Base-by-base conservation (phyloP, 2,797 vertebrate genomes). In the Dendrocincla tyrannina region DNA sequence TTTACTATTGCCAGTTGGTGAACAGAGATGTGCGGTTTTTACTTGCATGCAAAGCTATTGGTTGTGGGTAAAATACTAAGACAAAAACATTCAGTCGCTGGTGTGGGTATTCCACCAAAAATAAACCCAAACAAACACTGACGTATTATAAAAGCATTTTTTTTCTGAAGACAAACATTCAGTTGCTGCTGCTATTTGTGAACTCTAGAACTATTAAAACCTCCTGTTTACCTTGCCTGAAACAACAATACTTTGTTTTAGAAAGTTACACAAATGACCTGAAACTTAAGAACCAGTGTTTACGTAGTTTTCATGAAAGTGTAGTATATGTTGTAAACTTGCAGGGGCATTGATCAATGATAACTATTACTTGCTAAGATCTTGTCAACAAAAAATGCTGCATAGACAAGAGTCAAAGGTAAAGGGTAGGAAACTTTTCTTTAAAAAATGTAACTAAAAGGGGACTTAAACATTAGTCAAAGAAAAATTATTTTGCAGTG, bases 111-210 rank as follows among this genome's bases (percentile, higher is more conserved):
- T 95, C 58, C 63, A 91, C 89, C 80, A 91, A 88, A 95, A 95
- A 95, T 95, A 94, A 97, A 91, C 63, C 85, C 83, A 94, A 95
- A 95, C 87, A 96, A 91, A 91, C 77, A 79, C 8, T 79, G 69
- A 88, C 3, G 0, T 88, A 84, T 82, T 90, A 86, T 18, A 74
- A 93, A 94, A 95, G 67, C 49, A 60, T 17, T 69, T 84, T 84
- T 84, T 56, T 81, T 77, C 80, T 82, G 0, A 78, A 92, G 44
- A 63, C 30, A 90, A 69, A 67, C n/a, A 33, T 89, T 74, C 18
- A 20, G 55, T 75, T 80, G 59, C 80, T 89, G 49, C n/a, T 84
- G 69, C 52, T 82, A 13, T 56, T 86, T 4, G 1, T 83, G 53
- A 93, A 55, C 44, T 78, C 27, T 24, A 78, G 70, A 84, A 88